Base-by-base conservation (phyloP, 2,888 invertebrate species). In the Physocephala rufipes region DNA sequence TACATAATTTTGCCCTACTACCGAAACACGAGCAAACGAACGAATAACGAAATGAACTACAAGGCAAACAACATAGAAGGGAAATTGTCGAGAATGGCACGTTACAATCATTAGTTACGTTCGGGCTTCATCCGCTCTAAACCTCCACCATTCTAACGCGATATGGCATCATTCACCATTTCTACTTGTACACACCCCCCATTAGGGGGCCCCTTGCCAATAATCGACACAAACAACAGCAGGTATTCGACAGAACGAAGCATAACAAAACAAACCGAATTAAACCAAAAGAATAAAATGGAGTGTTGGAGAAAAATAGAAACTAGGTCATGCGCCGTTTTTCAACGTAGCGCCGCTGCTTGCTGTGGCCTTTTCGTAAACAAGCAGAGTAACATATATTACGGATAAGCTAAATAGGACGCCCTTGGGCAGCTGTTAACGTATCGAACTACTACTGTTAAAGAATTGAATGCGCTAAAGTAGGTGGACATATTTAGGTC, bases 1-100 rank as follows among this genome's bases (percentile, higher is more conserved):
- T 81, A 81, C 80, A 81, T 74, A 82, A 79, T 78, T 82, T 81
- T 82, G 82, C 77, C 82, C 81, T 80, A 82, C 77, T 78, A 82
- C 79, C 79, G 79, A 78, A 79, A 78, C 78, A 78, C 61, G 49
- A 24, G 71, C 69, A 69, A 63, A 13, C 63, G 45, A 66, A 65
- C 16, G n/a, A n/a, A n/a, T n/a, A n/a, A n/a, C n/a, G 62, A 43
- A 49, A 26, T 26, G 43, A 43, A 64, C 55, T 26, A 28, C 55
- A 63, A 64, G 24, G 28, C 58, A 58, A 70, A 28, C 26, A n/a
- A 58, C 26, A 59, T n/a, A 26, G 53, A n/a, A 26, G n/a, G 30
- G 21, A 53, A 13, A 21, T 21, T n/a, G 12, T 53, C 21, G 53
- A 53, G 24, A 49, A 16, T 49, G 47, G 26, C 26, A 19, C 13